Evolutionary conservation across 1,140 invertebrate genomes (phyloP).

Genomic region (Sipha flava): DNA sequence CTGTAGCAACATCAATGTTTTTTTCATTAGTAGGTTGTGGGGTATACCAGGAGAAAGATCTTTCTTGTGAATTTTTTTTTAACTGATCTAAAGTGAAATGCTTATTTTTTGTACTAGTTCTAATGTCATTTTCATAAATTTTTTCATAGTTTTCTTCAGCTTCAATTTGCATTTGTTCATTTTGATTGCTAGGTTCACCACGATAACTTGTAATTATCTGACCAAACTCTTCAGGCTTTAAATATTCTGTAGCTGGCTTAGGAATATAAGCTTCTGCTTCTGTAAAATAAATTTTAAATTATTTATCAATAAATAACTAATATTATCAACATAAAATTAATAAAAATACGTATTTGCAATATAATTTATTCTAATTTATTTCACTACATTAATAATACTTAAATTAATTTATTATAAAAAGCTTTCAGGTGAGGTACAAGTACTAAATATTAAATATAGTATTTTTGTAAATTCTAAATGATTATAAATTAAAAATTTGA

Average conservation of each 20-base stretch:
- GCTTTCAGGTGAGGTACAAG: too few relatives aligned
- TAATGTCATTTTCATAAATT: conserved; percentile 18
- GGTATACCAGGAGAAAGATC: neutral
- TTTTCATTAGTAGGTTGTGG: neutral
- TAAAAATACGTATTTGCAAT: too few relatives aligned
- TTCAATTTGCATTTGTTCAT: neutral
- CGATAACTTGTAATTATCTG: conserved; percentile 25
- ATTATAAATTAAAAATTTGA: too few relatives aligned
- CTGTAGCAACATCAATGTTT: neutral
- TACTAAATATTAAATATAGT: too few relatives aligned
- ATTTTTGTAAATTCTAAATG: too few relatives aligned
- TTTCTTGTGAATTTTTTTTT: neutral
- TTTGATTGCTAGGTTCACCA: neutral
- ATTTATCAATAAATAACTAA: too few relatives aligned
- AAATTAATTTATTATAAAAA: too few relatives aligned
- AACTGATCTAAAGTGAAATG: neutral
- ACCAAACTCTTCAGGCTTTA: conserved; percentile 21
- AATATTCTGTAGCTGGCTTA: neutral
- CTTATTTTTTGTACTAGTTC: neutral
- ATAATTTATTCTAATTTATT: too few relatives aligned
- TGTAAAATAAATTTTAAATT: neutral
- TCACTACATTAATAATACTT: too few relatives aligned
- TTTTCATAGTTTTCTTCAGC: neutral
- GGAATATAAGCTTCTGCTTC: conserved; percentile 27
- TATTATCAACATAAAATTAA: too few relatives aligned